Conservation (phyloP, 2,888 invertebrate species). For the Tetheella fluctuosa region DNA sequence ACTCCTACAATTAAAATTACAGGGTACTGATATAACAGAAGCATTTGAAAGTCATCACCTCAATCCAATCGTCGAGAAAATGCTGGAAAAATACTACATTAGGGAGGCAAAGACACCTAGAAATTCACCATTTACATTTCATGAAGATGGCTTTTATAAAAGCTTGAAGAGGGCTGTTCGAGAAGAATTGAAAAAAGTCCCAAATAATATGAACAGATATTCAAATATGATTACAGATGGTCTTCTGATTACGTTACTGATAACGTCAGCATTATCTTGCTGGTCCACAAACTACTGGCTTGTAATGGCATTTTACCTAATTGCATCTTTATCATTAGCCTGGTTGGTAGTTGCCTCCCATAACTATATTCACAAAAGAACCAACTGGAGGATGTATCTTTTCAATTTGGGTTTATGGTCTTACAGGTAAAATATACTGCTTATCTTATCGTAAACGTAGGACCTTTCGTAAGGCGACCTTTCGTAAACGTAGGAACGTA, state of each 20-base stretch:
- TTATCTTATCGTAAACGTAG: not conserved
- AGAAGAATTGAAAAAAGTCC: slow-evolving; percentile 83
- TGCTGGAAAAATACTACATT: slow-evolving; percentile 87
- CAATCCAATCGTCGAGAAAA: slow-evolving; percentile 77
- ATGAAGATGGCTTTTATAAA: slow-evolving; percentile 89
- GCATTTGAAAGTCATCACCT: slow-evolving; percentile 85
- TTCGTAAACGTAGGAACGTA: too few species aligned
- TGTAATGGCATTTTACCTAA: slow-evolving; percentile 48
- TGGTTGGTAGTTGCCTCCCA: slow-evolving; percentile 87
- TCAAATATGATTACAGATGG: slow-evolving; percentile 65
- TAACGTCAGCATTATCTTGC: slow-evolving; percentile 57
- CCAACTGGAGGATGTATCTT: slow-evolving; percentile 92
- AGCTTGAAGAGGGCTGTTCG: slow-evolving; percentile 85
- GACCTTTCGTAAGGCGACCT: too few species aligned
- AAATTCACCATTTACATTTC: slow-evolving; percentile 89
- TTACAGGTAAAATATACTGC: slow-evolving; percentile 73
- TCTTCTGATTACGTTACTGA: slow-evolving; percentile 60
- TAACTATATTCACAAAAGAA: slow-evolving; percentile 90
- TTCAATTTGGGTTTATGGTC: slow-evolving; percentile 89
- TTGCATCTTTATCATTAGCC: slow-evolving; percentile 79
- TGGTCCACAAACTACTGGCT: slow-evolving; percentile 56
- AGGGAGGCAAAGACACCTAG: slow-evolving; percentile 86
- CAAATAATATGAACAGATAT: slow-evolving; percentile 42
- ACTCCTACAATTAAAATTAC: slow-evolving; percentile 34
- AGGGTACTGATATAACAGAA: slow-evolving; percentile 87